Evolutionary conservation across 2,797 vertebrate species (phyloP), one percentile per base, ranked within the genome.

Genomic region (Sebastolobus alascanus): DNA sequence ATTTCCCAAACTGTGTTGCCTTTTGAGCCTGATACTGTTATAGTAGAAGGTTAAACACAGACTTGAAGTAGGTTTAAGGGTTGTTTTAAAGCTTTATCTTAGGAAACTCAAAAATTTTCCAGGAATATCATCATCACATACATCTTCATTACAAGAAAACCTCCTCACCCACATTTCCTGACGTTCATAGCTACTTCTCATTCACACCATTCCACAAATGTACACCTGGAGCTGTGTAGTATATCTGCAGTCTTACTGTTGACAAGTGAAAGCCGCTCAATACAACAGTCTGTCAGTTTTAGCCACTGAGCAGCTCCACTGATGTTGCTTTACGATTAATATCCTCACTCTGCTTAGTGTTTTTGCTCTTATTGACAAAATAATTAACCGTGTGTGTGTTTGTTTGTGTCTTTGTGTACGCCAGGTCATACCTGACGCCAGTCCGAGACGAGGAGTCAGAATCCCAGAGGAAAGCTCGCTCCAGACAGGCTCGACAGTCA

Each of bases 391-490:
- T 43, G 1, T 64, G 25, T 69, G 68, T 73, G 43, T 75, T 8
- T 80, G 14, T 33, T 35, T 31, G 2, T 77, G 3, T 80, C 3
- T 55, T 37, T 63, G 7, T 77, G 61, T 86, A 1, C 73, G 2
- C 33, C 84, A 99, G 98, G 95, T 99, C 98, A 85, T 99, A 99
- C 94, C 97, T 99, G 95, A 99, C 98, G 88, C 98, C 98, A 87
- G 98, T 99, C 91, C 96, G 98, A 83, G 98, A 99, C 89, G 98
- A 99, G 95, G 98, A 99, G 86, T 99, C 98, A 0, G 98, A 99
- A 93, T 99, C 98, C 88, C 98, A 99, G 95, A 98, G 98, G 95
- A 99, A 97, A 96, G 98, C 98, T 91, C 97, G 97, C 90, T 99
- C 98, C 88, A 96, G 98, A 90, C 98, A 99, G 96, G 98, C 98